Evolutionary conservation across 1,140 invertebrate genomes (phyloP).

Genomic region (Danaus plexippus): DNA sequence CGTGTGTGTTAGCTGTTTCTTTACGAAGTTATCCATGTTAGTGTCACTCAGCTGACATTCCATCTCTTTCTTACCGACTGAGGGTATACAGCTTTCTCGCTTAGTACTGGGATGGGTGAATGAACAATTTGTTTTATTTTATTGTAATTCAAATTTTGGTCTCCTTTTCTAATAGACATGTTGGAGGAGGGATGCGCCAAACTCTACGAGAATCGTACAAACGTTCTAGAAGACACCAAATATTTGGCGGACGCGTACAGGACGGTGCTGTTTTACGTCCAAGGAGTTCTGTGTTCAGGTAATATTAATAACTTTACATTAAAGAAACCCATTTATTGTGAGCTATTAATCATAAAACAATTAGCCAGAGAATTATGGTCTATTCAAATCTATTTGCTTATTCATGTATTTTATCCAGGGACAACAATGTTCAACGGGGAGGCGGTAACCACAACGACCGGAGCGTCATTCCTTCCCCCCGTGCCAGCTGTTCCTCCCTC

Average conservation of each 20-base stretch:
- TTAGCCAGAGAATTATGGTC: background rate
- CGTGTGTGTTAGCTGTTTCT: too few species aligned
- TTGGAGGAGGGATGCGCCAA: slow-evolving; percentile 49
- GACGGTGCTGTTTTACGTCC: slow-evolving; percentile 60
- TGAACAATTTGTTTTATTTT: background rate
- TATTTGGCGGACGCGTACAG: slow-evolving; percentile 62
- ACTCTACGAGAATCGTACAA: slow-evolving; percentile 53
- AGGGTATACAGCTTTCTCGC: background rate
- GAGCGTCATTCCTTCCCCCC: slow-evolving; percentile 46
- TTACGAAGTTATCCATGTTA: too few species aligned
- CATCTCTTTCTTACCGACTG: too few species aligned
- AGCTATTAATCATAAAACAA: background rate
- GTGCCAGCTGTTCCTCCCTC: slow-evolving; percentile 28
- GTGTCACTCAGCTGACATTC: too few species aligned
- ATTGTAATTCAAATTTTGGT: background rate
- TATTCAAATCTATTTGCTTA: too few species aligned
- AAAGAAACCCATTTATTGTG: background rate
- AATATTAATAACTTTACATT: slow-evolving; percentile 12
- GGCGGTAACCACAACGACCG: slow-evolving; percentile 53
- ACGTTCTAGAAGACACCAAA: slow-evolving; percentile 61
- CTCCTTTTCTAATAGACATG: slow-evolving; percentile 42
- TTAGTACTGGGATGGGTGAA: too few species aligned
- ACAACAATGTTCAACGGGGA: slow-evolving; percentile 64
- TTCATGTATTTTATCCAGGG: slow-evolving; percentile 27
- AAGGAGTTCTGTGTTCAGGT: slow-evolving; percentile 68